Evolutionary conservation across 2,113 vertebrate genomes (phyloP), one percentile per base, ranked within the genome.

Genomic region (Motacilla alba): DNA sequence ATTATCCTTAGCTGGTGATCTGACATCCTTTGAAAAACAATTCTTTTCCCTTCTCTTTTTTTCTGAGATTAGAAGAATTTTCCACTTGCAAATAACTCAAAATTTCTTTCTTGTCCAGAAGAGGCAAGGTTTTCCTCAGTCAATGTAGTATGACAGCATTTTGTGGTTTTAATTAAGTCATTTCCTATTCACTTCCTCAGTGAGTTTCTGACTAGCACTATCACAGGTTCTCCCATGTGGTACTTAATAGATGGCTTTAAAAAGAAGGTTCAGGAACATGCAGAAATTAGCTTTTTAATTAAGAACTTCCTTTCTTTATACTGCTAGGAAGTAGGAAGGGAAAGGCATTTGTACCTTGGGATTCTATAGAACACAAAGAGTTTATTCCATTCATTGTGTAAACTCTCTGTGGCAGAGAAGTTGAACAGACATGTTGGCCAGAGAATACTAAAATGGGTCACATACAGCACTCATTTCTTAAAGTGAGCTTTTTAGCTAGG

Each of bases 271-370:
- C 74, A 26, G 72, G 75, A 95, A 96, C 70, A 87, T 15, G 20
- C 26, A 96, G 66, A 94, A 94, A 73, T 80, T 60, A 86, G 23
- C 49, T 83, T 72, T 92, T 66, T 89, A 94, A 89, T 93, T 1
- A 82, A 89, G 86, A 94, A 95, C 18, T 92, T 93, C 92, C 91
- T 91, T 89, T 94, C 87, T 95, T 97, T 93, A 92, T 92, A 78
- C 56, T 91, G 52, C 33, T 89, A 91, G 90, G 92, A 97, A 93
- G 73, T 83, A 77, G 82, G 90, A 97, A 90, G 72, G 77, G 84
- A 82, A 94, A 94, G 52, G 44, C 49, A 64, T 72, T 90, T 87
- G 63, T 60, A 74, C 56, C 41, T 52, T 81, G 33, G 16, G 26
- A 89, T 93, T 92, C 73, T 92, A 41, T 17, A 70, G 86, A 90